Conservation (phyloP, 2,113 vertebrate species). For the Vidua macroura region DNA sequence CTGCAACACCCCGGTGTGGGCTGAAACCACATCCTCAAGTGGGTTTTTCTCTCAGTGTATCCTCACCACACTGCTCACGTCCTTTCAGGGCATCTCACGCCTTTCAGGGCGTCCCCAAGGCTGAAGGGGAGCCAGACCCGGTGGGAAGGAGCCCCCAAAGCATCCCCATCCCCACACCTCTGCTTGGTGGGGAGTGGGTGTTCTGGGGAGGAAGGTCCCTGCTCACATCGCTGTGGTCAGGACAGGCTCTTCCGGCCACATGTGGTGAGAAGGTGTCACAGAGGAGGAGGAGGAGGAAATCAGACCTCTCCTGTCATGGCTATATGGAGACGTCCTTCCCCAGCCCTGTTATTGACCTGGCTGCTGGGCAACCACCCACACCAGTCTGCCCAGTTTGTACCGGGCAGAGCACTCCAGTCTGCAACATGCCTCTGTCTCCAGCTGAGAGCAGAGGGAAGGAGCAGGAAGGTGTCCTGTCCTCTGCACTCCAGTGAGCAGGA, state of each 20-base stretch:
- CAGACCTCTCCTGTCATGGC: accelerated
- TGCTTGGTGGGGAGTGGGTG: not conserved
- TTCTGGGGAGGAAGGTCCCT: not conserved
- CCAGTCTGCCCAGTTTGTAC: not conserved
- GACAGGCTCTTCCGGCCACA: not conserved
- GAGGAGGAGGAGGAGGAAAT: not conserved
- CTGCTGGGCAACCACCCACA: not conserved
- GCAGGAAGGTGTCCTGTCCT: not conserved
- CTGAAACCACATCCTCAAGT: not conserved
- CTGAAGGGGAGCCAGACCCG: not conserved
- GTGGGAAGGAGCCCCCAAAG: not conserved
- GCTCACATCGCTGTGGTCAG: not conserved
- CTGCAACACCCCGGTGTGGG: not conserved
- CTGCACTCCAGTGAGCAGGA: not conserved
- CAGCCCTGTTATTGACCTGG: not conserved
- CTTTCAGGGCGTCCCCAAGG: not conserved
- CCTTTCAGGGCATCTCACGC: not conserved
- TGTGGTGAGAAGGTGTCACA: accelerated
- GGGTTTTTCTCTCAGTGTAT: not conserved
- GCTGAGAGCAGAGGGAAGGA: not conserved
- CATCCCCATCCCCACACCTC: not conserved
- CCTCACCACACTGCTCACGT: not conserved
- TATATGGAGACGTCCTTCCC: not conserved
- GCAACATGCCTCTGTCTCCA: not conserved
- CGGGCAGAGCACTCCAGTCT: not conserved